phyloP scores from a whole-genome alignment of 37 sponge, comb jelly and placozoan genomes.

The Haliclona indistincta region DNA sequence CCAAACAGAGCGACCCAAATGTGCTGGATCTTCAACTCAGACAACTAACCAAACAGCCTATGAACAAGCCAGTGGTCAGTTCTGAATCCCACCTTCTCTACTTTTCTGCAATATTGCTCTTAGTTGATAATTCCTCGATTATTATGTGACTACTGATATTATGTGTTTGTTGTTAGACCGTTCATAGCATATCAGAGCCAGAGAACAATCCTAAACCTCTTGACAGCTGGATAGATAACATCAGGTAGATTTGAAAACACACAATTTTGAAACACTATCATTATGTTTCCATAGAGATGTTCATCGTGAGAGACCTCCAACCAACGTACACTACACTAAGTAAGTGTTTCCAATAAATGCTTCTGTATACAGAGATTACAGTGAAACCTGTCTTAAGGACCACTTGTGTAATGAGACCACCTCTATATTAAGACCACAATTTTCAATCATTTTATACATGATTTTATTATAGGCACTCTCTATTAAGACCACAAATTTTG shows the following conservation, averaged over 20 bases:
- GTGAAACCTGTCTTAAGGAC: too few species aligned
- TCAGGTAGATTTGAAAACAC: conserved; percentile 35
- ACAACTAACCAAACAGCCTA: conserved; percentile 87
- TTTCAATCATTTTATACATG: too few species aligned
- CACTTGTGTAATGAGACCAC: too few species aligned
- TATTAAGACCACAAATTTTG: too few species aligned
- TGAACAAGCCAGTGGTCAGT: conserved; percentile 69
- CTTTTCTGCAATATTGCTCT: neutral
- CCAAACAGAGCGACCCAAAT: conserved; percentile 96
- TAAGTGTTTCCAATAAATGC: conserved; percentile 6
- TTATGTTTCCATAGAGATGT: conserved; percentile 63
- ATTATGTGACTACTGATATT: neutral
- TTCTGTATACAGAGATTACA: neutral
- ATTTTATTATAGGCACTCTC: too few species aligned
- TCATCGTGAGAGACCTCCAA: conserved; percentile 95
- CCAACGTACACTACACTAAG: conserved; percentile 92
- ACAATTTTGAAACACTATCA: neutral
- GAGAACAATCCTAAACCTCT: conserved; percentile 87
- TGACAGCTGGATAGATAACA: conserved; percentile 93
- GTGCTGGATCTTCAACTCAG: conserved; percentile 93
- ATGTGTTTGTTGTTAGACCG: conserved; percentile 27
- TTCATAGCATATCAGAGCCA: conserved; percentile 78
- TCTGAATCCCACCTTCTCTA: too few species aligned
- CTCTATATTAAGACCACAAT: too few species aligned
- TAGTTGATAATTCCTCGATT: neutral